These are phyloP conservation scores for Patiria miniata DNA, from an alignment of 35 echinoderm and acorn worm genomes.

Conservation along the genomic window DNA sequence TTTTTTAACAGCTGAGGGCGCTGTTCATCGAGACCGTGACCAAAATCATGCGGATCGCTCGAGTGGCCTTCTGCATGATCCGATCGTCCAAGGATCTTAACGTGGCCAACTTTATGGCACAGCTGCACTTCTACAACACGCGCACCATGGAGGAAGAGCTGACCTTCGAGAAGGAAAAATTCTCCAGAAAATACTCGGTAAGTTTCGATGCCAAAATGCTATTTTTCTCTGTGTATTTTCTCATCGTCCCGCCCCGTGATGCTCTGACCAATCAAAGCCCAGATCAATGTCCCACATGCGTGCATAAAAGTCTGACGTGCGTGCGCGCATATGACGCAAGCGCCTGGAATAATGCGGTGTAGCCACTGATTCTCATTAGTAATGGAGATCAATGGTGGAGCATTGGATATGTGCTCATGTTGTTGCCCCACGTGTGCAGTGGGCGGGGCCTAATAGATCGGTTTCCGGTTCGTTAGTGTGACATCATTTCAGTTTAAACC, in stretches of 20 bases:
- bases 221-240: background rate
- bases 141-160: constrained; percentile 23
- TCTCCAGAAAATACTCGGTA: constrained; percentile 44
- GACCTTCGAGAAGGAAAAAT: constrained; percentile 56
- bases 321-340: too few relatives aligned
- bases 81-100: constrained; percentile 48
- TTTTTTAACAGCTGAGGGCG: constrained; percentile 38
- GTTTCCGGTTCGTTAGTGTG: too few relatives aligned
- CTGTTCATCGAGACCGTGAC: constrained; percentile 41
- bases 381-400: too few relatives aligned
- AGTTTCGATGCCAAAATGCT: constrained; percentile 2
- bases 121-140: constrained; percentile 51
- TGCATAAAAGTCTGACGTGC: too few relatives aligned
- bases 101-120: constrained; percentile 51
- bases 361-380: background rate
- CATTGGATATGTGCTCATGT: background rate
- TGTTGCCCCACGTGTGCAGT: too few relatives aligned
- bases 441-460: too few relatives aligned
- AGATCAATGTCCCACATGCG: too few relatives aligned
- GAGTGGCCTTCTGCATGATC: constrained; percentile 58
- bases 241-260: too few relatives aligned
- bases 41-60: constrained; percentile 38
- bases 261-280: too few relatives aligned
- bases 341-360: too few relatives aligned
- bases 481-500: too few relatives aligned